phyloP scores from a whole-genome alignment of 2,888 invertebrate species.

The Lottia gigantea region DNA sequence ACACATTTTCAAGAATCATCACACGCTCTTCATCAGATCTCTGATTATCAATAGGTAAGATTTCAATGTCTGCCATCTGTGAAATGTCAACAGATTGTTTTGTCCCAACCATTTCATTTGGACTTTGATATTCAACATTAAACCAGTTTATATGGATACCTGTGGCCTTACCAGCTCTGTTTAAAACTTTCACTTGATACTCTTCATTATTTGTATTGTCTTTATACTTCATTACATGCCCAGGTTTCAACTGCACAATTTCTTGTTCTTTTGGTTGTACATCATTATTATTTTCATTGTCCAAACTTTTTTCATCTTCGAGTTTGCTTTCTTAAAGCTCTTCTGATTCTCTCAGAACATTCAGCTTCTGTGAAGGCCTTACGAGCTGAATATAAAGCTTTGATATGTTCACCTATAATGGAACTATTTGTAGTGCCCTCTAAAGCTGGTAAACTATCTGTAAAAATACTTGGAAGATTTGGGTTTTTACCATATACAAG shows the following conservation, averaged over 20 bases:
- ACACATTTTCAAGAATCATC: background rate
- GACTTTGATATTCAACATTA: background rate
- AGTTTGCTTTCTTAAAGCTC: conserved; percentile 22
- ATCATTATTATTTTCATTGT: background rate
- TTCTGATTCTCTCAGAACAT: conserved; percentile 18
- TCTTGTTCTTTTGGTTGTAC: background rate
- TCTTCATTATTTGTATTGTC: background rate
- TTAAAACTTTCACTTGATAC: background rate
- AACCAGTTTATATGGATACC: conserved; percentile 5
- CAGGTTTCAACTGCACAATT: background rate
- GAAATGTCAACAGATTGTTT: background rate
- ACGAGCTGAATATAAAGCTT: conserved; percentile 5
- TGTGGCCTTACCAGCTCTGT: background rate
- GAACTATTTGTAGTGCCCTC: conserved; percentile 19
- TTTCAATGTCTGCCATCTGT: background rate
- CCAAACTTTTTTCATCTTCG: background rate
- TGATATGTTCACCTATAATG: conserved; percentile 15
- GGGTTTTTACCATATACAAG: conserved; percentile 24
- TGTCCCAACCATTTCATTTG: background rate
- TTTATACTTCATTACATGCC: background rate
- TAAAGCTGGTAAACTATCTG: conserved; percentile 19
- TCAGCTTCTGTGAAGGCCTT: conserved; percentile 18
- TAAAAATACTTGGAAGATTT: conserved; percentile 24
- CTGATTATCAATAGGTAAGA: background rate
- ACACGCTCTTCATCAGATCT: background rate